Base-by-base conservation (phyloP, 2,888 invertebrate species). In the Parnassius mnemosyne region DNA sequence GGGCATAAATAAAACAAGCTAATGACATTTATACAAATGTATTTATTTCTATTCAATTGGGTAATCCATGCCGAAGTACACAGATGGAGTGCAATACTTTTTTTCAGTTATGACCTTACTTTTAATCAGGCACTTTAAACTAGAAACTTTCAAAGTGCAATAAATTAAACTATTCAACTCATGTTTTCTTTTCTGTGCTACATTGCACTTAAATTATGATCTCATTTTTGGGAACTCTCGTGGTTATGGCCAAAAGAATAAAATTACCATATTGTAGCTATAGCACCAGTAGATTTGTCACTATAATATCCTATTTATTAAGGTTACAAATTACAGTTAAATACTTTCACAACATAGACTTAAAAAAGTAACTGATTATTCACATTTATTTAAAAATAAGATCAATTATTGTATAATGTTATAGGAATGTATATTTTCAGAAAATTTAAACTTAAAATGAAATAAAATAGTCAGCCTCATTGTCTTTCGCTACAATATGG, bases 1-100 rank as follows among this genome's bases (percentile, higher is more conserved):
- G 10, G 13, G 13, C 9, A 49, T 12, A 13, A 25, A 53, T 16
- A 52, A 63, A 57, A 49, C 50, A 58, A 70, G 59, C 65, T 60
- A 54, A 70, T 60, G 74, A 78, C 77, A 81, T 83, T 81, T 73
- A 81, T 85, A 85, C 75, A 87, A 87, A 86, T 84, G 80, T 82
- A 80, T 83, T 83, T 72, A 72, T 70, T 74, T 73, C 75, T 79
- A 82, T 81, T 73, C 75, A 75, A 80, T 79, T 77, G 83, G 80
- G 75, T 87, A 72, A 69, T 71, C 46, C 52, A 64, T 43, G 52
- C 11, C 60, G 61, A 50, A 62, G 55, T 50, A 56, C 54, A 65
- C 47, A 47, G 46, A 54, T 44, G 44, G 53, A 50, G 44, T 62
- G 55, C 44, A 58, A 49, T 41, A 53, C 13, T 41, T 13, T 50